phyloP scores from a whole-genome alignment of 2,113 vertebrate species.

The Hypocryptadius cinnamomeus region DNA sequence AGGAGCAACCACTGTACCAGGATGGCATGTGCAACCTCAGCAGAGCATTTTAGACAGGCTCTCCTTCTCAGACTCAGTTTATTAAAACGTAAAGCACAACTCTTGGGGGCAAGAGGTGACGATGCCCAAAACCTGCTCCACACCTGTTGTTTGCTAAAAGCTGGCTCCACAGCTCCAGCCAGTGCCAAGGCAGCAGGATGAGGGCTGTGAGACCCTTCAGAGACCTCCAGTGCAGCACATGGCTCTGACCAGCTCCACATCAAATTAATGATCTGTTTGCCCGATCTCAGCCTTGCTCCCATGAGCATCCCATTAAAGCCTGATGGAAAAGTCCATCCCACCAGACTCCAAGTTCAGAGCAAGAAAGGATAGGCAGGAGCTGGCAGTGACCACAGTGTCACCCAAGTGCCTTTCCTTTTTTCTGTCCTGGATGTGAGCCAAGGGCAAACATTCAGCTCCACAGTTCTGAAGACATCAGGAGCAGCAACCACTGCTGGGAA shows the following conservation, averaged over 20 bases:
- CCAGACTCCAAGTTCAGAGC: background rate
- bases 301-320: background rate
- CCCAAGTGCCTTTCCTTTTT: background rate
- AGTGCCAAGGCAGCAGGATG: rapidly evolving
- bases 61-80: background rate
- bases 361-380: background rate
- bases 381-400: background rate
- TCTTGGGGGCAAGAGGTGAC: background rate
- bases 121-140: background rate
- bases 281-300: background rate
- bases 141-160: background rate
- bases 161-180: background rate
- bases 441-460: background rate
- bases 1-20: background rate
- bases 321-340: background rate
- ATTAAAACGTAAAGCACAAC: background rate
- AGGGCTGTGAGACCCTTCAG: background rate
- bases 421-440: background rate
- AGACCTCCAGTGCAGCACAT: background rate
- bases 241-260: background rate
- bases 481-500: background rate
- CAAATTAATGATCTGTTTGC: background rate
- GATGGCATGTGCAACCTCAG: background rate
- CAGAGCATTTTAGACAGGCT: background rate
- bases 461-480: rapidly evolving